phyloP scores from a whole-genome alignment of 2,797 vertebrate species.

The Pelodytes ibericus region DNA sequence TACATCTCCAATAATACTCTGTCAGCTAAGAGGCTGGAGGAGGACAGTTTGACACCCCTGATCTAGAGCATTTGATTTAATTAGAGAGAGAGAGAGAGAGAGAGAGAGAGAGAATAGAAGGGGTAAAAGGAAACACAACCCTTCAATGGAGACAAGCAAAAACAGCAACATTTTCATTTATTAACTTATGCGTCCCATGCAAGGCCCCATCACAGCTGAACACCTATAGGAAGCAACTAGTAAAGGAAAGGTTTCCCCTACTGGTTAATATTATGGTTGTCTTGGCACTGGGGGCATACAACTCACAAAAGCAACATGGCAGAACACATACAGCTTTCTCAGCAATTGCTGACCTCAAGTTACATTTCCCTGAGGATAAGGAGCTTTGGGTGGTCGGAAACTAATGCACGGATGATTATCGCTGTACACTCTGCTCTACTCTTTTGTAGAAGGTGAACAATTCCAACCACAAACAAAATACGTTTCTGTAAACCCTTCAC shows the following conservation, averaged over 20 bases:
- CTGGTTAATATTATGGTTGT: background rate
- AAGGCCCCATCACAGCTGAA: background rate
- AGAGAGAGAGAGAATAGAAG: background rate
- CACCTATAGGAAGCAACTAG: slow-evolving; percentile 8
- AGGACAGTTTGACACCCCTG: too few relatives aligned
- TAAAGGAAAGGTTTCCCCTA: background rate
- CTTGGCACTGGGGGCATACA: slow-evolving; percentile 5
- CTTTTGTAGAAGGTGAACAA: background rate
- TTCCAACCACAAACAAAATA: background rate
- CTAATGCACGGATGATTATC: background rate
- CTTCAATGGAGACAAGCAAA: slow-evolving; percentile 6
- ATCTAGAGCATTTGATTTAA: too few relatives aligned
- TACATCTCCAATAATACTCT: too few relatives aligned
- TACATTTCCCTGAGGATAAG: background rate
- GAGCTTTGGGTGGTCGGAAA: background rate
- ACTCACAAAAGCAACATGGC: slow-evolving; percentile 33
- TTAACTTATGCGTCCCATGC: background rate
- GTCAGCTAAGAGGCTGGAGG: too few relatives aligned
- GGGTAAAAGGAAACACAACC: background rate
- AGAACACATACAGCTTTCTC: slow-evolving; percentile 12
- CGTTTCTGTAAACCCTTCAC: slow-evolving; percentile 5
- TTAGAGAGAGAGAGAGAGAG: too few relatives aligned
- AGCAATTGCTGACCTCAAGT: background rate
- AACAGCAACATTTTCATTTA: slow-evolving; percentile 7
- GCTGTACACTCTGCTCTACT: background rate